Conservation (phyloP, 2,113 vertebrate species). For the Aspiorhynchus laticeps region DNA sequence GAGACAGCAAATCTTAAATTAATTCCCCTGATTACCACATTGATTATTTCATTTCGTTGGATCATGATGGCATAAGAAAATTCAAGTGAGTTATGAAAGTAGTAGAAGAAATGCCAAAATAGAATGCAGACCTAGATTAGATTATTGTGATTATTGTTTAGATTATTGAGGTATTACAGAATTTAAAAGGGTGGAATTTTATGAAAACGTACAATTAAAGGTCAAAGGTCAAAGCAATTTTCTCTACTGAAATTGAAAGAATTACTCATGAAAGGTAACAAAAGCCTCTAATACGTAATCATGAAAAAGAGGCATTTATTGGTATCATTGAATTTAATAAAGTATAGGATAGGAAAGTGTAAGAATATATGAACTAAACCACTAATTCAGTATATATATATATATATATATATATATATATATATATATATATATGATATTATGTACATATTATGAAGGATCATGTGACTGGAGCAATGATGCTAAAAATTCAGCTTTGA, state of each 20-base stretch:
- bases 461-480: too few relatives aligned
- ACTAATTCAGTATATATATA: too few relatives aligned
- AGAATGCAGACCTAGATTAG: neutral
- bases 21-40: constrained; percentile 48
- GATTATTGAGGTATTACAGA: constrained; percentile 13
- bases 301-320: too few relatives aligned
- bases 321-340: too few relatives aligned
- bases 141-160: neutral
- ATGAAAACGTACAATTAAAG: constrained; percentile 41
- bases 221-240: constrained; percentile 47
- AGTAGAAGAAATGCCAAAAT: neutral
- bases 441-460: too few relatives aligned
- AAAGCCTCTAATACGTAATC: neutral
- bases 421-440: too few relatives aligned
- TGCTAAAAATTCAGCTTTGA: too few relatives aligned
- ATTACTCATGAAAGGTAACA: neutral
- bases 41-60: constrained; percentile 51
- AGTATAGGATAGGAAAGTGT: too few relatives aligned
- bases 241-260: constrained; percentile 2
- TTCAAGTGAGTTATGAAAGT: neutral
- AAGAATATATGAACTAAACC: too few relatives aligned
- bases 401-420: too few relatives aligned
- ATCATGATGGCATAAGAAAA: constrained; percentile 18
- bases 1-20: constrained; percentile 44
- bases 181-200: constrained; percentile 32